A percentile compares a stretch with the other conserved stretches of the same genome.
These are phyloP conservation scores for Oscheius myriophilus DNA, from an alignment of 2,888 invertebrate species.

Conservation along the genomic window DNA sequence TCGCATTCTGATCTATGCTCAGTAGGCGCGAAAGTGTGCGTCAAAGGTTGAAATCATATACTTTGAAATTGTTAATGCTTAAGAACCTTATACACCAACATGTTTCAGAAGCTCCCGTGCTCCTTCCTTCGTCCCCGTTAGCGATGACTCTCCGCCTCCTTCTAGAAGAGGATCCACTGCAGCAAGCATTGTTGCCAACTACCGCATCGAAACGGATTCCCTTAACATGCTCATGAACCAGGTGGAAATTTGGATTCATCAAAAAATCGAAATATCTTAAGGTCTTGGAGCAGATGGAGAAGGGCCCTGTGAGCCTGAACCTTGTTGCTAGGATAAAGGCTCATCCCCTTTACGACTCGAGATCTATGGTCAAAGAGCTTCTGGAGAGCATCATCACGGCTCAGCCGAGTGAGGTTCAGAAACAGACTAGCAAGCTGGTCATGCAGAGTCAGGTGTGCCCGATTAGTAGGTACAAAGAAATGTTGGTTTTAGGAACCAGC, in stretches of 20 bases:
- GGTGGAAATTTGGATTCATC: slow-evolving; percentile 31
- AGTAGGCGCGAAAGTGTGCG: too few relatives aligned
- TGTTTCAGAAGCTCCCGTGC: slow-evolving; percentile 24
- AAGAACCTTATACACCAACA: too few relatives aligned
- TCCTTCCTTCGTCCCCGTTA: slow-evolving; percentile 57
- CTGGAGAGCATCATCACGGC: slow-evolving; percentile 55
- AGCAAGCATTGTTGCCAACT: slow-evolving; percentile 42
- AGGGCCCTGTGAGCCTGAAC: slow-evolving; percentile 68
- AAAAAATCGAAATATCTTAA: slow-evolving; percentile 14
- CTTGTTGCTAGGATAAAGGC: slow-evolving; percentile 66
- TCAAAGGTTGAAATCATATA: too few relatives aligned
- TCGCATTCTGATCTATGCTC: too few relatives aligned
- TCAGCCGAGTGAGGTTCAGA: slow-evolving; percentile 63
- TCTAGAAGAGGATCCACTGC: slow-evolving; percentile 26
- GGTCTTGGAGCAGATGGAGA: slow-evolving; percentile 70
- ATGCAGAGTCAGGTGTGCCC: slow-evolving; percentile 31
- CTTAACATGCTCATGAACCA: slow-evolving; percentile 70
- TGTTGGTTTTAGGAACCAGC: too few relatives aligned
- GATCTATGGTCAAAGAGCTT: slow-evolving; percentile 68
- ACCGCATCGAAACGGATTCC: slow-evolving; percentile 66
- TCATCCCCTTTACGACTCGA: slow-evolving; percentile 66
- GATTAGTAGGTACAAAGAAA: too few relatives aligned
- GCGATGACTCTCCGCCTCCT: slow-evolving; percentile 31
- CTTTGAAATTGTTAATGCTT: too few relatives aligned
- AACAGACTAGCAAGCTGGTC: slow-evolving; percentile 64